phyloP scores from a whole-genome alignment of 2,113 vertebrate genomes.

The Vidua macroura region DNA sequence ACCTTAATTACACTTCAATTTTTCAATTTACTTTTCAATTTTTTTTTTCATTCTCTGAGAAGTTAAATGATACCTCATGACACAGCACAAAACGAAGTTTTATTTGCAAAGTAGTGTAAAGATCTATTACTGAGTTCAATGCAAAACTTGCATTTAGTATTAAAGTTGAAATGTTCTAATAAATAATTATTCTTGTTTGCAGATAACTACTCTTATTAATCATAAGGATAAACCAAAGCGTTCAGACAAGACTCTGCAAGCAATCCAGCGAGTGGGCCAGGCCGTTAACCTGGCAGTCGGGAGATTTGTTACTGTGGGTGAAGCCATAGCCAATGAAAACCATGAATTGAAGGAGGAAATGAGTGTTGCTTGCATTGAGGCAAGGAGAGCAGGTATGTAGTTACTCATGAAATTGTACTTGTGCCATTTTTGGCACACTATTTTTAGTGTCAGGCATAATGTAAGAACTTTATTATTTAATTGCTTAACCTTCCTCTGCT shows the following conservation, averaged over 20 bases:
- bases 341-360: slow-evolving; percentile 95
- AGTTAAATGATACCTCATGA: not conserved
- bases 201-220: slow-evolving; percentile 98
- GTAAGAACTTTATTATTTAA: not conserved
- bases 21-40: not conserved
- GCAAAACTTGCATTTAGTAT: not conserved
- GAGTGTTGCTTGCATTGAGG: slow-evolving; percentile 91
- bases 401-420: not conserved
- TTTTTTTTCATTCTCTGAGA: not conserved
- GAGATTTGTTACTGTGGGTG: slow-evolving; percentile 93
- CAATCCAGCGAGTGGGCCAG: slow-evolving; percentile 94
- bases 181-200: slow-evolving; percentile 54
- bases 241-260: slow-evolving; percentile 91
- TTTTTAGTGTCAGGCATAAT: not conserved
- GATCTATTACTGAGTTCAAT: not conserved
- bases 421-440: not conserved
- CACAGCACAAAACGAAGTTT: not conserved
- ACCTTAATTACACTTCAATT: not conserved
- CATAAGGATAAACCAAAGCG: slow-evolving; percentile 97
- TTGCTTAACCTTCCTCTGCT: not conserved
- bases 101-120: not conserved
- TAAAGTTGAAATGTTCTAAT: slow-evolving; percentile 11
- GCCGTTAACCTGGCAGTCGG: slow-evolving; percentile 92
- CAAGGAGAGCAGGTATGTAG: slow-evolving; percentile 87
- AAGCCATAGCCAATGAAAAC: slow-evolving; percentile 95